Evolutionary conservation across 1,140 invertebrate genomes (phyloP), one percentile per base, ranked within the genome.

Genomic region (Physella acuta): DNA sequence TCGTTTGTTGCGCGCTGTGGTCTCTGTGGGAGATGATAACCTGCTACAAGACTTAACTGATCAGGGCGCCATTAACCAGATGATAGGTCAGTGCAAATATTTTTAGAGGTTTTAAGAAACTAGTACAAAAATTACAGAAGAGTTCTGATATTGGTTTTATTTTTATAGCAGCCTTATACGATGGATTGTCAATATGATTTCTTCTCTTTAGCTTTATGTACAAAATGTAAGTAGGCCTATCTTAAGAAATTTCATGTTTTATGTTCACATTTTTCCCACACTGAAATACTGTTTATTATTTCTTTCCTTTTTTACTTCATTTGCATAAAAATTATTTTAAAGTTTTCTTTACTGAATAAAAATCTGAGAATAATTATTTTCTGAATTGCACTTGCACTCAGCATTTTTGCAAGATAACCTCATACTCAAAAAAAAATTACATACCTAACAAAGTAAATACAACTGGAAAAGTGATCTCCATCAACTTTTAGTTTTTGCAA

Each of bases 21-120:
- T 82, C 14, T 80, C 80, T 26, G 84, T 82, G 26, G 79, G 76
- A 63, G 76, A 84, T 71, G 77, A 82, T 53, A 55, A 75, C 11
- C 74, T 82, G 3, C 62, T 85, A 30, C 78, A 82, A 69, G 84
- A 86, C 70, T 72, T 86, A 37, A 75, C 80, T 56, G 83, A 85
- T 66, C 83, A 84, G 63, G 84, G 82, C 30, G 82, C 79, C 28
- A 81, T 86, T 39, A 81, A 80, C 64, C 82, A 83, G 62, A 73
- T 85, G 20, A 77, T 79, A 34, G 77, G 81, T 85, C 68, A 74
- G 78, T 71, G 26, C 26, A 66, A 39, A 44, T 44, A 44, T 44
- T 44, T 44, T 44, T 44, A 44, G 39, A 44, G 8, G 24, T 17
- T 17, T 30, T 49, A 14, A 8, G 17, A 36, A 39, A 3, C 44